These are phyloP conservation scores for Heliconius sara DNA, from an alignment of 2,888 invertebrate species.

Conservation along the genomic window DNA sequence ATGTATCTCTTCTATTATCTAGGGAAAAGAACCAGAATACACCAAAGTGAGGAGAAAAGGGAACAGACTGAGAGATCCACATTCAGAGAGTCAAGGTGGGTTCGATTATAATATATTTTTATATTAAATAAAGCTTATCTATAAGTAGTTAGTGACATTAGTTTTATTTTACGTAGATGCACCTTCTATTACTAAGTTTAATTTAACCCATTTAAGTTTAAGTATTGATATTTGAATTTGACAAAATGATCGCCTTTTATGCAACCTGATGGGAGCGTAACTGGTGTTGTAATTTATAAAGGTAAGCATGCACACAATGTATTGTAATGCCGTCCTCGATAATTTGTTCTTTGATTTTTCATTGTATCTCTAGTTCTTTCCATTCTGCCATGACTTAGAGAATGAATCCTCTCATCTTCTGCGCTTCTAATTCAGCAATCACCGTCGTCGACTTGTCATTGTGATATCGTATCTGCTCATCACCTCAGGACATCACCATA, in stretches of 20 bases:
- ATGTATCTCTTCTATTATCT: slow-evolving; percentile 43
- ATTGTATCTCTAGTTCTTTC: slow-evolving; percentile 47
- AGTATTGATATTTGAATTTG: slow-evolving; percentile 78
- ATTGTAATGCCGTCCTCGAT: slow-evolving; percentile 60
- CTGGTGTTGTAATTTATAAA: slow-evolving; percentile 81
- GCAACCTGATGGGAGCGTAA: slow-evolving; percentile 83
- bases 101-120: not conserved
- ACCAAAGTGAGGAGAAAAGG: slow-evolving; percentile 93
- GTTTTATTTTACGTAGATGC: slow-evolving; percentile 80
- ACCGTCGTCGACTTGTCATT: slow-evolving; percentile 37
- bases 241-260: slow-evolving; percentile 82
- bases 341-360: slow-evolving; percentile 47
- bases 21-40: slow-evolving; percentile 92
- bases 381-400: slow-evolving; percentile 49
- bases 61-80: slow-evolving; percentile 89
- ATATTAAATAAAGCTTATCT: slow-evolving; percentile 63
- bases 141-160: slow-evolving; percentile 77
- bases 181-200: slow-evolving; percentile 74
- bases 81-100: slow-evolving; percentile 93
- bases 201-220: slow-evolving; percentile 77
- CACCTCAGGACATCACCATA: slow-evolving; percentile 36
- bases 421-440: slow-evolving; percentile 45
- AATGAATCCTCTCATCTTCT: slow-evolving; percentile 43
- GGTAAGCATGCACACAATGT: slow-evolving; percentile 83
- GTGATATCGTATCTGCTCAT: slow-evolving; percentile 33